Evolutionary conservation across 2,888 invertebrate genomes (phyloP).

Genomic region (Spisula subtruncata): DNA sequence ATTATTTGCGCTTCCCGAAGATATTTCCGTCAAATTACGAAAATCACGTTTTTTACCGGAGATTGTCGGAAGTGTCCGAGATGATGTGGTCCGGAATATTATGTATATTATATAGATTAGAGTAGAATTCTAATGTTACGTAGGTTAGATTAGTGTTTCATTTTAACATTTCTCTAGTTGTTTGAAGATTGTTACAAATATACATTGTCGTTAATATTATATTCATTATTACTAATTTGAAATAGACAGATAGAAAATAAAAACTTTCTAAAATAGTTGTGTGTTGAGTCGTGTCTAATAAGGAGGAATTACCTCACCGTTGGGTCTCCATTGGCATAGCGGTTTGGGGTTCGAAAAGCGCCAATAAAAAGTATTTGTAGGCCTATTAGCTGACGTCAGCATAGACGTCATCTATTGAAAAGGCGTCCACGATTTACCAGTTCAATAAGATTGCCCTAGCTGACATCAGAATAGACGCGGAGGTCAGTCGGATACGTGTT

Average conservation of each 20-base stretch:
- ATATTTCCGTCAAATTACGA: conserved; percentile 4
- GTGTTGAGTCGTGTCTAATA: neutral
- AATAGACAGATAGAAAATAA: conserved; percentile 14
- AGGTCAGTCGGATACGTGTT: too few relatives aligned
- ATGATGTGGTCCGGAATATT: neutral
- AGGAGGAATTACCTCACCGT: too few relatives aligned
- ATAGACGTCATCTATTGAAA: too few relatives aligned
- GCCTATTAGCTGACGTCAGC: too few relatives aligned
- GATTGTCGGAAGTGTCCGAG: neutral
- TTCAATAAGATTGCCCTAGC: too few relatives aligned
- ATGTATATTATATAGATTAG: neutral
- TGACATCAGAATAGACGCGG: too few relatives aligned
- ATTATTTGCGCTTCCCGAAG: neutral
- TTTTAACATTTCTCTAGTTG: conserved; percentile 21
- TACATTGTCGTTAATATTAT: conserved; percentile 16
- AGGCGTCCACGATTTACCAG: too few relatives aligned
- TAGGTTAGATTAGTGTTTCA: conserved; percentile 7
- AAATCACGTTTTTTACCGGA: neutral
- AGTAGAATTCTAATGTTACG: neutral
- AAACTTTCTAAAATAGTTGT: conserved; percentile 12
- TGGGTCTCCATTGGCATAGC: too few relatives aligned
- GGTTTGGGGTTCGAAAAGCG: too few relatives aligned
- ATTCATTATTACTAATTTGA: conserved; percentile 29
- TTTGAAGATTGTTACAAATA: conserved; percentile 19
- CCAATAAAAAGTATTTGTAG: too few relatives aligned